Conservation (phyloP, 2,797 vertebrate species). For the Oreochromis mossambicus region DNA sequence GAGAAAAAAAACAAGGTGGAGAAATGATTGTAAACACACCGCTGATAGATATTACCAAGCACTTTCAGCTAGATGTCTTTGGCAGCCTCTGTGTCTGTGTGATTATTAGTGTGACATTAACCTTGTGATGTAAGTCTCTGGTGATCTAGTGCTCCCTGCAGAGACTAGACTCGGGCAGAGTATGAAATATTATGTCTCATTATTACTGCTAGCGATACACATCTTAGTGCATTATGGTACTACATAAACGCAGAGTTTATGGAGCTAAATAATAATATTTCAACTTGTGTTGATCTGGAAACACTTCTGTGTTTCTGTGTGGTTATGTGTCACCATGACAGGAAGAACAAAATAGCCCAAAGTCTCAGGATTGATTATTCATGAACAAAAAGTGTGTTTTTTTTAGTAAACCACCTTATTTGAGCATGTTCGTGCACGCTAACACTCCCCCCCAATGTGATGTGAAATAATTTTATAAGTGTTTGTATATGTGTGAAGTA, state of each 20-base stretch:
- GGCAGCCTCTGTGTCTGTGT: not conserved
- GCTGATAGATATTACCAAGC: not conserved
- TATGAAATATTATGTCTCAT: not conserved
- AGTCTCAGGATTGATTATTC: not conserved
- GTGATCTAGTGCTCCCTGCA: constrained; percentile 1
- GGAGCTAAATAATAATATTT: not conserved
- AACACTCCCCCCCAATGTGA: not conserved
- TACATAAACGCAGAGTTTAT: not conserved
- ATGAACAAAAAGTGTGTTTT: not conserved
- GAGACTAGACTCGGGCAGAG: not conserved
- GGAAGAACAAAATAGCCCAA: not conserved
- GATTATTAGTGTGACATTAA: not conserved
- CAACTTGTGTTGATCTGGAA: not conserved
- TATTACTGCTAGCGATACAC: not conserved
- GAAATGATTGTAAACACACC: not conserved
- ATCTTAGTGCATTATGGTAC: not conserved
- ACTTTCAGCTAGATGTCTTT: not conserved
- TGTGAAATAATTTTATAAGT: not conserved
- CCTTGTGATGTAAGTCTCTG: constrained; percentile 18
- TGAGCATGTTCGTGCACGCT: accelerated
- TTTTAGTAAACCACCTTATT: not conserved
- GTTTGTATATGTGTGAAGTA: not conserved
- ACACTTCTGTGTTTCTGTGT: not conserved
- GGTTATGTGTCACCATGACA: not conserved
- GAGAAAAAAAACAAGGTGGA: not conserved